A percentile compares a stretch with the other conserved stretches of the same genome.
Evolutionary conservation across 2,797 vertebrate species (phyloP).

Genomic region (Pagetopsis macropterus): DNA sequence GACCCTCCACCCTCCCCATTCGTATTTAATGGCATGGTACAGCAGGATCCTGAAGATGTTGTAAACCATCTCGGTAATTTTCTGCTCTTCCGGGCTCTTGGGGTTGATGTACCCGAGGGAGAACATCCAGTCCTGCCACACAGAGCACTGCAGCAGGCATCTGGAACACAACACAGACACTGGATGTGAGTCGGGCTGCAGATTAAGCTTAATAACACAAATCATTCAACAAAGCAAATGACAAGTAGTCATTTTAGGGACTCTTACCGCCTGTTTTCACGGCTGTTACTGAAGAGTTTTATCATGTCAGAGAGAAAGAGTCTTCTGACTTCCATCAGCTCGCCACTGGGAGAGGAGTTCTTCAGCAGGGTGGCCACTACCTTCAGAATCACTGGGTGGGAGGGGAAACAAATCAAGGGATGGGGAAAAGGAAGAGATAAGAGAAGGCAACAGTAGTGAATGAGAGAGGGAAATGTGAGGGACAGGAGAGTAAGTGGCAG

Average conservation of each 20-base stretch:
- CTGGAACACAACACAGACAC: constrained; percentile 72
- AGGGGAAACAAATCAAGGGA: neutral
- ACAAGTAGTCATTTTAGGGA: neutral
- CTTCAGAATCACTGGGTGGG: constrained; percentile 94
- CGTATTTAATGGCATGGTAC: constrained; percentile 99
- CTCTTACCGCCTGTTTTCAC: constrained; percentile 95
- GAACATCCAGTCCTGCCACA: constrained; percentile 99
- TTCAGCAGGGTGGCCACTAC: constrained; percentile 98
- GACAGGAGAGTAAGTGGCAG: constrained; percentile 12
- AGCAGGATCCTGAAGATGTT: constrained; percentile 99
- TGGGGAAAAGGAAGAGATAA: constrained; percentile 1
- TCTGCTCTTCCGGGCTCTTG: constrained; percentile 98
- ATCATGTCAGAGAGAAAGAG: constrained; percentile 99
- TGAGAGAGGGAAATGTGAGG: constrained; percentile 14
- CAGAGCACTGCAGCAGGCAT: constrained; percentile 98
- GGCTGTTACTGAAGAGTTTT: constrained; percentile 98
- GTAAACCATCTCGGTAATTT: constrained; percentile 99
- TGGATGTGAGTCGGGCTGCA: neutral
- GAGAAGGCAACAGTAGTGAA: constrained; percentile 25
- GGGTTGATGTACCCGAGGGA: constrained; percentile 99
- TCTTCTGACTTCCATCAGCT: constrained; percentile 98
- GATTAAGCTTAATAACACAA: constrained; percentile 1
- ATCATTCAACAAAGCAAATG: neutral
- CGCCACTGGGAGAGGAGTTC: constrained; percentile 94
- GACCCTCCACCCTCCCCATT: constrained; percentile 99